A percentile compares a stretch with the other conserved stretches of the same genome.
Evolutionary conservation across 2,888 invertebrate genomes (phyloP).

Genomic region (Embidobia sp.): DNA sequence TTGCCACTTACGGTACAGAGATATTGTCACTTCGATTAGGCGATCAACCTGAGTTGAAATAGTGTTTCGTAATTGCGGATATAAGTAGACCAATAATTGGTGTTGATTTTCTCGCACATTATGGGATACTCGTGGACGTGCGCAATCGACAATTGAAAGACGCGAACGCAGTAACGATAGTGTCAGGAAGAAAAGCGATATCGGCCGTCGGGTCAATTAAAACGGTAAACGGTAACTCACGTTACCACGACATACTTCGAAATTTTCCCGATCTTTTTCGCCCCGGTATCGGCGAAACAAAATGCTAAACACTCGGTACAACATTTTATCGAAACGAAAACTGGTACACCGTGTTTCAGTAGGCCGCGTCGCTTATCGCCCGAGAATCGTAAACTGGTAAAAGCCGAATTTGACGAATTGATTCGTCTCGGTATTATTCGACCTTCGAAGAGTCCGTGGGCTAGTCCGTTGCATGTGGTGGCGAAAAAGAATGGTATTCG

Average conservation of each 20-base stretch:
- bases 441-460: constrained; percentile 64
- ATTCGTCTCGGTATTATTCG: constrained; percentile 77
- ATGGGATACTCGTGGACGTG: constrained; percentile 71
- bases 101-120: constrained; percentile 72
- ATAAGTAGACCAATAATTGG: constrained; percentile 75
- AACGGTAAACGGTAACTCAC: background rate
- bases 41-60: no score
- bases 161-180: background rate
- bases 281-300: constrained; percentile 51
- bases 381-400: constrained; percentile 71
- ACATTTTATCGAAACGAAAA: constrained; percentile 3
- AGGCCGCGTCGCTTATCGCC: constrained; percentile 59
- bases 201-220: no score
- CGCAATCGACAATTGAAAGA: constrained; percentile 67
- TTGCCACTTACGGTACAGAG: constrained; percentile 71
- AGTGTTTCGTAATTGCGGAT: constrained; percentile 71
- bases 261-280: constrained; percentile 26
- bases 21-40: no score
- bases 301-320: constrained; percentile 28
- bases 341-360: background rate
- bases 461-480: constrained; percentile 76
- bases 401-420: constrained; percentile 73
- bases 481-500: constrained; percentile 67
- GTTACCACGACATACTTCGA: constrained; percentile 13
- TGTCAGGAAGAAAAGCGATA: no score